phyloP scores from a whole-genome alignment of 2,113 vertebrate genomes.

The Trichomycterus rosablanca region DNA sequence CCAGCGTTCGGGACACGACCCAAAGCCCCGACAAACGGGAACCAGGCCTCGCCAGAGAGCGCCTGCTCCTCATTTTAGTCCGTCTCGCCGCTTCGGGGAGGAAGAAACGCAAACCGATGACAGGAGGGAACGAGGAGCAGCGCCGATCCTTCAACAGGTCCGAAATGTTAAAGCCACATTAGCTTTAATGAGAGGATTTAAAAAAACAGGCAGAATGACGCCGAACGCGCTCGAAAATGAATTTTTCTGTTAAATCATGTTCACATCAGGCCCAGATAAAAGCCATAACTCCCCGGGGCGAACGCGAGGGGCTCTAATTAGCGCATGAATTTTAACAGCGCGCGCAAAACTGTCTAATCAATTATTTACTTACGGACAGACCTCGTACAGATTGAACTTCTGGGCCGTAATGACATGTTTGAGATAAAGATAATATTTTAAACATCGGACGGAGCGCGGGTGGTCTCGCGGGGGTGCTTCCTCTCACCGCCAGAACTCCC shows the following conservation, averaged over 20 bases:
- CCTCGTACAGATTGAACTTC: constrained; percentile 65
- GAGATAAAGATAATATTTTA: constrained; percentile 31
- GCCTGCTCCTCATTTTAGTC: too few relatives aligned
- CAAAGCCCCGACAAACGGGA: too few relatives aligned
- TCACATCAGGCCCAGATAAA: constrained; percentile 79
- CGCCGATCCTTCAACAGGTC: constrained; percentile 55
- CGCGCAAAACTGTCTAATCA: constrained; percentile 75
- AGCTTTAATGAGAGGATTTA: constrained; percentile 77
- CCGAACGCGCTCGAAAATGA: constrained; percentile 74
- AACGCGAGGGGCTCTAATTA: constrained; percentile 75
- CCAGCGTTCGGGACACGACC: too few relatives aligned
- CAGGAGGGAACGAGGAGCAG: constrained; percentile 59
- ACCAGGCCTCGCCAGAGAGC: too few relatives aligned
- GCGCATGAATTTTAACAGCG: constrained; percentile 68
- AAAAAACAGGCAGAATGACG: constrained; percentile 72
- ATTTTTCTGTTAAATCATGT: constrained; percentile 79
- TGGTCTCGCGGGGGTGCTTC: too few relatives aligned
- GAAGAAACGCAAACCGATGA: constrained; percentile 64
- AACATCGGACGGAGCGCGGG: too few relatives aligned
- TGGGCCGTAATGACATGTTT: constrained; percentile 57
- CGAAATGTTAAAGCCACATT: constrained; percentile 70
- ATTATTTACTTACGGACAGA: constrained; percentile 74
- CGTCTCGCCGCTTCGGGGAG: too few relatives aligned
- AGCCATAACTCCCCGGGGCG: constrained; percentile 69
- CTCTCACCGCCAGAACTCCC: too few relatives aligned